Base-by-base conservation (phyloP, 2,888 invertebrate species). In the Chloroclystis v-ata region DNA sequence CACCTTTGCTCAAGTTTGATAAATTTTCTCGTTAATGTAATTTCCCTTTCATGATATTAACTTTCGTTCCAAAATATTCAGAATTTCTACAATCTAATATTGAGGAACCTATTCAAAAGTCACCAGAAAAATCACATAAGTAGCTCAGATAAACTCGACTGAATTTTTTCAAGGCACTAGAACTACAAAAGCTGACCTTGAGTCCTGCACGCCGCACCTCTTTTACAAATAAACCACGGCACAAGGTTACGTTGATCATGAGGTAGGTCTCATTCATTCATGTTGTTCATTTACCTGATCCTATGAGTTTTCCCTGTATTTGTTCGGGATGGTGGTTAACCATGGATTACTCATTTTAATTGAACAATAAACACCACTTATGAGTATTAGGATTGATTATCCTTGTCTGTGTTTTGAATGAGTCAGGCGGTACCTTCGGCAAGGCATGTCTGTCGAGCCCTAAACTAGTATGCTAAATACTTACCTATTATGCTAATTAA, bases 181-280 rank as follows among this genome's bases (percentile, higher is more conserved):
- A 59, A 53, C 54, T 57, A 72, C 62, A 69, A 67, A 65, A 57
- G 53, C 30, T 62, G 66, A 59, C 76, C 75, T 77, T 76, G 75
- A 64, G 63, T 41, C 41, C 57, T 49, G 35, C 20, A 7, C 67
- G 55, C 69, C 59, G 68, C 69, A 73, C 63, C 57, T 63, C 49
- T 54, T 56, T 40, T 59, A 58, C 57, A 59, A 48, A 48, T 51
- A 43, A 53, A 41, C 0, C 6, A 20, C 4, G 8, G 4, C 2
- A 4, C 4, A 13, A 30, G 4, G 30, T 30, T 6, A 30, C 5
- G 12, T 13, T 13, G 24, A 12, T 9, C 30, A 30, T 12, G 4
- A 30, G 12, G 14, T 14, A 33, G 32, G 29, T 12, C 7, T 12
- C 29, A 33, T 33, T 33, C 32, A 33, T 33, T 33, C 14, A 33